Evolutionary conservation across 2,888 invertebrate species (phyloP).

Genomic region (Lithodes maja): DNA sequence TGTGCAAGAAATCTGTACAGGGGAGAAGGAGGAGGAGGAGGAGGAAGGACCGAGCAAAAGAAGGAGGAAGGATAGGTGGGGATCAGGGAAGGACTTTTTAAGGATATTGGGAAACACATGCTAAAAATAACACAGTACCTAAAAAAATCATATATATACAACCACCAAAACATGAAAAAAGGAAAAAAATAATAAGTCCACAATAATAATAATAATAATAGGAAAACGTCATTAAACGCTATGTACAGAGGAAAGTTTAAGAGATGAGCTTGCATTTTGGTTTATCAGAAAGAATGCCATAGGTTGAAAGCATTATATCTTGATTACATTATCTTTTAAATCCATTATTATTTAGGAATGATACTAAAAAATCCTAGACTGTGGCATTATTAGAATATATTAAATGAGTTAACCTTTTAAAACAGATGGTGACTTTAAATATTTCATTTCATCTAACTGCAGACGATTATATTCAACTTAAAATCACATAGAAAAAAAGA

Average conservation of each 20-base stretch:
- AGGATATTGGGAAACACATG: constrained; percentile 12
- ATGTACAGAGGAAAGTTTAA: constrained; percentile 64
- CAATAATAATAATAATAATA: constrained; percentile 50
- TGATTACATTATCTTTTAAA: too few species aligned
- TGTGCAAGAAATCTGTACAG: constrained; percentile 58
- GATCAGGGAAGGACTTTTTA: neutral
- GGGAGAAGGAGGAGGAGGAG: neutral
- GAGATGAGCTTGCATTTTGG: constrained; percentile 37
- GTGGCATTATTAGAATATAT: too few species aligned
- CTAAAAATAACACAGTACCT: neutral
- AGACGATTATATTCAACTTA: too few species aligned
- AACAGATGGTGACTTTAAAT: too few species aligned
- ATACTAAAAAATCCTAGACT: too few species aligned
- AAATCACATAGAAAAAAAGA: too few species aligned
- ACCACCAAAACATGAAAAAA: constrained; percentile 64
- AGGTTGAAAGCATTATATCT: too few species aligned
- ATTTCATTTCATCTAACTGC: too few species aligned
- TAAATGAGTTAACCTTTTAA: too few species aligned
- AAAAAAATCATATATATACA: constrained; percentile 56
- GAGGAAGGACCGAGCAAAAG: neutral
- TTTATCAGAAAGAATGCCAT: too few species aligned
- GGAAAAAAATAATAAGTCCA: constrained; percentile 32
- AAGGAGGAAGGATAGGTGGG: neutral
- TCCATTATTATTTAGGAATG: too few species aligned
- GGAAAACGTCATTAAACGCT: constrained; percentile 58